Base-by-base conservation (phyloP, 2,888 invertebrate genomes). In the Dinocampus coccinellae region DNA sequence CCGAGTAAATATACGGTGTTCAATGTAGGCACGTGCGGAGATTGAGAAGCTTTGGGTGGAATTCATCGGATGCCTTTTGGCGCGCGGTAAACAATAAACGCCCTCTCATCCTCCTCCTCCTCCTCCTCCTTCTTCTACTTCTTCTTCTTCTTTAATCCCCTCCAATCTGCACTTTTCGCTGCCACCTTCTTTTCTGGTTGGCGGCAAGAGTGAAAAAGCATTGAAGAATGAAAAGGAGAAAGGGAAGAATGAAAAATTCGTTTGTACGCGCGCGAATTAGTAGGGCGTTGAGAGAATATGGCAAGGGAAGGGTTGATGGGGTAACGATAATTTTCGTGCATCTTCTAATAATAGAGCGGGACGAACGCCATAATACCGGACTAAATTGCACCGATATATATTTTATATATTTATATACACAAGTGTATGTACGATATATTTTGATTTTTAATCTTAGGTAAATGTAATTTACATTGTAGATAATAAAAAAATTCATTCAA, bases 271-370 rank as follows among this genome's bases (percentile, higher is more conserved):
- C 47, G 65, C 52, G 57, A 70, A 70, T 65, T 70, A 65, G 58
- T 34, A 58, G 64, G 57, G 63, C 63, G 64, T 70, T 26, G 65
- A 69, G 65, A 58, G 58, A 61, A 69, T 33, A 61, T 65, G 52
- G 33, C 64, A 62, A 64, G 55, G 60, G 55, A 36, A 47, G 33
- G 33, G 47, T 78, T 75, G 55, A 74, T 76, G 74, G 80, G 77
- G 79, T 81, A 81, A 80, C 83, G 75, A 81, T 84, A 85, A 85
- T 86, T 85, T 85, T 84, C 80, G 82, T 81, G 82, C 83, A 85
- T 85, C 83, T 83, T 80, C 83, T 86, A 86, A 86, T 86, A 85
- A 86, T 84, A 85, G 84, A 82, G 77, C 52, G 66, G 39, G 65
- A 29, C 55, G 34, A 62, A 62, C 69, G 55, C 47, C 39, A 55